Evolutionary conservation across 2,113 vertebrate genomes (phyloP).

Genomic region (Tympanuchus pallidicinctus): DNA sequence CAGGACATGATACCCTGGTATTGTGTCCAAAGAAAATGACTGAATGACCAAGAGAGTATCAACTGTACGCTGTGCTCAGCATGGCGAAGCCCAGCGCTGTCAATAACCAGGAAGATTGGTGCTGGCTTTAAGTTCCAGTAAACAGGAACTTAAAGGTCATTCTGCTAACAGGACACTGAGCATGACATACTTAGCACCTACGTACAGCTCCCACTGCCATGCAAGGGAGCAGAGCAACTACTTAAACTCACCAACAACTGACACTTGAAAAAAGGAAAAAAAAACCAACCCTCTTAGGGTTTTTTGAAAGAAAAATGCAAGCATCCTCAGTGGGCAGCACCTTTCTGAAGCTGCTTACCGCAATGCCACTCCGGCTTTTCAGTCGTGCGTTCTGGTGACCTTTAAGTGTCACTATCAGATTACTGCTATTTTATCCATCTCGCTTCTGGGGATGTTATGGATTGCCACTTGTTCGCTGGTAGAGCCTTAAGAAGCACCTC

Average conservation of each 20-base stretch:
- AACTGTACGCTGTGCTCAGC: background rate
- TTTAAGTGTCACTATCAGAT: constrained; percentile 31
- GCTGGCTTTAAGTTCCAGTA: background rate
- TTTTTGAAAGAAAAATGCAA: background rate
- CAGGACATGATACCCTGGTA: constrained; percentile 29
- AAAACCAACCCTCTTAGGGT: background rate
- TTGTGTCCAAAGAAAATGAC: constrained; percentile 24
- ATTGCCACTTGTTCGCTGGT: constrained; percentile 9
- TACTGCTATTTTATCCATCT: constrained; percentile 45
- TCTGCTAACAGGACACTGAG: background rate
- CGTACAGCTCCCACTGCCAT: background rate
- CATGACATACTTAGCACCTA: constrained; percentile 3
- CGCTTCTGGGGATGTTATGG: constrained; percentile 22
- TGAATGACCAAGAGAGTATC: background rate
- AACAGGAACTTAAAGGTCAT: constrained; percentile 2
- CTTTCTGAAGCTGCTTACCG: background rate
- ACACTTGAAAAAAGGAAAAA: background rate
- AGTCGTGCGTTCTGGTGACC: background rate
- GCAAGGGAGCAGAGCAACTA: background rate
- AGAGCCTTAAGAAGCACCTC: constrained; percentile 45
- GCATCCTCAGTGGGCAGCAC: background rate
- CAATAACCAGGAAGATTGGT: background rate
- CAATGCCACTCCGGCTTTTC: background rate
- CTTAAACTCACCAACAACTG: constrained; percentile 7
- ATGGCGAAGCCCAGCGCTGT: background rate